Evolutionary conservation across 2,113 vertebrate genomes (phyloP).

Genomic region (Tautogolabrus adspersus): DNA sequence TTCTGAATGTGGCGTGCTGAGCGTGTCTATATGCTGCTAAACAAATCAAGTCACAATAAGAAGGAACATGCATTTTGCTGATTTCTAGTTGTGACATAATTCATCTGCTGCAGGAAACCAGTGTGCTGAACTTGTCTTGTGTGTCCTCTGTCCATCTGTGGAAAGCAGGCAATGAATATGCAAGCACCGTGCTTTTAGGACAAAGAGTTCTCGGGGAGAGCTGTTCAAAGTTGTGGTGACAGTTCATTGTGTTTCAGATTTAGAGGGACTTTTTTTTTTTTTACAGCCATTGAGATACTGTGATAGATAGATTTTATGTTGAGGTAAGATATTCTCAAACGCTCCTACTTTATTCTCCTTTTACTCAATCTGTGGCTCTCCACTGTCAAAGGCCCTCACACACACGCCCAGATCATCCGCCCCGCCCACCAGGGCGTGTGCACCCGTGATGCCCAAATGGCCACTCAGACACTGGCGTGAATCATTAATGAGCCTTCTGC

Average conservation of each 20-base stretch:
- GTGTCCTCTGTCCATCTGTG: constrained; percentile 14
- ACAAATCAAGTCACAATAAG: not conserved
- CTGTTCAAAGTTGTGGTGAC: not conserved
- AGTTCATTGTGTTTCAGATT: not conserved
- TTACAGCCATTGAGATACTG: not conserved
- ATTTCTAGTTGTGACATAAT: not conserved
- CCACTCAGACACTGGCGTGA: constrained; percentile 67
- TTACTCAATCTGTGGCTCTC: constrained; percentile 1
- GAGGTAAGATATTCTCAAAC: not conserved
- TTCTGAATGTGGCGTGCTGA: not conserved
- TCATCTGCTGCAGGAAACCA: not conserved
- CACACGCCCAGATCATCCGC: constrained; percentile 4
- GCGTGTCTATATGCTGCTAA: not conserved
- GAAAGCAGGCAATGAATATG: not conserved
- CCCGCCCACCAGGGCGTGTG: constrained; percentile 47
- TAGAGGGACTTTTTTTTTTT: not conserved
- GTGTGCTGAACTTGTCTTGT: not conserved
- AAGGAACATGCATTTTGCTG: not conserved
- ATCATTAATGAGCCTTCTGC: constrained; percentile 80
- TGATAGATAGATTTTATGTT: not conserved
- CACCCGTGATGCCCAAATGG: constrained; percentile 48
- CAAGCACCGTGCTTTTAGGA: constrained; percentile 6
- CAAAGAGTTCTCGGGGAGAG: not conserved
- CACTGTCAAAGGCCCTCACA: not conserved
- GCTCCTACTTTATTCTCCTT: not conserved